These are phyloP conservation scores for Heliconius hewitsoni DNA, from an alignment of 1,140 invertebrate genomes.

Conservation along the genomic window DNA sequence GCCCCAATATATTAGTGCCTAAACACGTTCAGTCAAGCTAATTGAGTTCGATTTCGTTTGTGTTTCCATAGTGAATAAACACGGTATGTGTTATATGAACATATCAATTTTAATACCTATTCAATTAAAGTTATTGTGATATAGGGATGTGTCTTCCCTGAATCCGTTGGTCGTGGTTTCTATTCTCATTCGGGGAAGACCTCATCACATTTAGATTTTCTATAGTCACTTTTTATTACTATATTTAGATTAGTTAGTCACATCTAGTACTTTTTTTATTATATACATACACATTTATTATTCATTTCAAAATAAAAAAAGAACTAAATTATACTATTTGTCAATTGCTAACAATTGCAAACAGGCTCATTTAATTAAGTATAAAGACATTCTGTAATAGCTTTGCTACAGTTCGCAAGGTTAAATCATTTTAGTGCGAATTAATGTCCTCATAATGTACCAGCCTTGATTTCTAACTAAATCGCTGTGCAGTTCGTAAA, in stretches of 20 bases:
- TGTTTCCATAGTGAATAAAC: neutral
- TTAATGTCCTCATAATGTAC: neutral
- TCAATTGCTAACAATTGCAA: neutral
- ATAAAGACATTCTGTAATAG: neutral
- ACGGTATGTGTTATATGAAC: neutral
- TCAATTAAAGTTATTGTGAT: too few species aligned
- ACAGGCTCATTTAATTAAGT: neutral
- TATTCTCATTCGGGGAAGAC: too few species aligned
- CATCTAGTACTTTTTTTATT: too few species aligned
- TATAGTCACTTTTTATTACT: too few species aligned
- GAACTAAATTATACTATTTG: neutral
- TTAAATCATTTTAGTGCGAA: constrained; percentile 8
- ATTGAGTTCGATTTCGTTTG: neutral
- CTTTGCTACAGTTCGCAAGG: constrained; percentile 5
- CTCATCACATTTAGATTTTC: too few species aligned
- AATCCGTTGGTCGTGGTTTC: too few species aligned
- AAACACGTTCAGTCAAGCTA: constrained; percentile 1
- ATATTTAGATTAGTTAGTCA: too few species aligned
- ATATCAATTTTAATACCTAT: too few species aligned
- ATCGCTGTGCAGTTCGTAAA: constrained; percentile 6
- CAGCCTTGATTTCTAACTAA: constrained; percentile 1
- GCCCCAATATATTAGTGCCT: constrained; percentile 12
- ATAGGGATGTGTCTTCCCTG: too few species aligned
- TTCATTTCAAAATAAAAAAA: neutral
- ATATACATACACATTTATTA: too few species aligned